Evolutionary conservation across 1,140 invertebrate genomes (phyloP).

Genomic region (Drosophila sechellia): DNA sequence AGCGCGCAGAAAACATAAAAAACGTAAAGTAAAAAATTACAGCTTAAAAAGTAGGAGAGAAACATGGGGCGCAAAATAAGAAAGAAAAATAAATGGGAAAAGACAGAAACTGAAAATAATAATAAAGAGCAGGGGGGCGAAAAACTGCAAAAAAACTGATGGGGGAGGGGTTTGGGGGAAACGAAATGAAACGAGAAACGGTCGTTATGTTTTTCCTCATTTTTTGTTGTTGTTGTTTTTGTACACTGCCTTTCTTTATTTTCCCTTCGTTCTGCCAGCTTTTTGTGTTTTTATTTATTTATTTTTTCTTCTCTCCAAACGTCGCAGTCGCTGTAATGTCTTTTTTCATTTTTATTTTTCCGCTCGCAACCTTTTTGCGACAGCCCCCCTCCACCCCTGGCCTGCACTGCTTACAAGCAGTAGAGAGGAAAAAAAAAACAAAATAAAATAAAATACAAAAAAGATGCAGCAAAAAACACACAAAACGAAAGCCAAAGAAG

Average conservation of each 20-base stretch:
- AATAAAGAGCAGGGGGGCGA: constrained; percentile 55
- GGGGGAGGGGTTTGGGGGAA: constrained; percentile 16
- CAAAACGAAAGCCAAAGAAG: constrained; percentile 69
- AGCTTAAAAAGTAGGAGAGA: constrained; percentile 68
- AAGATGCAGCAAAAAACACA: constrained; percentile 38
- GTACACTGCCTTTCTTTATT: background rate
- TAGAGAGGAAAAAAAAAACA: constrained; percentile 30
- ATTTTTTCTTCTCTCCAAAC: constrained; percentile 44
- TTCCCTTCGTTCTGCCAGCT: constrained; percentile 62
- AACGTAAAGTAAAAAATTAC: constrained; percentile 80
- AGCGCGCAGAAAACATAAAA: constrained; percentile 61
- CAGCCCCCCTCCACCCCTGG: constrained; percentile 4
- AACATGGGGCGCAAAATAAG: constrained; percentile 45
- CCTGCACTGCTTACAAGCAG: constrained; percentile 37
- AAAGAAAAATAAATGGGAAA: constrained; percentile 51
- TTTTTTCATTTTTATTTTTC: constrained; percentile 79
- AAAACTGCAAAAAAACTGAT: constrained; percentile 53
- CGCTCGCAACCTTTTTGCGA: constrained; percentile 78
- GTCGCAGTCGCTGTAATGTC: constrained; percentile 68
- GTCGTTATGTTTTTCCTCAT: constrained; percentile 75
- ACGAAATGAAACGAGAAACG: constrained; percentile 68
- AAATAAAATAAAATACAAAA: constrained; percentile 44
- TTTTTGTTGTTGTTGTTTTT: constrained; percentile 5
- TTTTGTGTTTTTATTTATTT: constrained; percentile 80
- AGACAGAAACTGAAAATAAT: constrained; percentile 82